These are phyloP conservation scores for Odocoileus virginianus DNA, from an alignment of 2,113 vertebrate species.

Conservation along the genomic window DNA sequence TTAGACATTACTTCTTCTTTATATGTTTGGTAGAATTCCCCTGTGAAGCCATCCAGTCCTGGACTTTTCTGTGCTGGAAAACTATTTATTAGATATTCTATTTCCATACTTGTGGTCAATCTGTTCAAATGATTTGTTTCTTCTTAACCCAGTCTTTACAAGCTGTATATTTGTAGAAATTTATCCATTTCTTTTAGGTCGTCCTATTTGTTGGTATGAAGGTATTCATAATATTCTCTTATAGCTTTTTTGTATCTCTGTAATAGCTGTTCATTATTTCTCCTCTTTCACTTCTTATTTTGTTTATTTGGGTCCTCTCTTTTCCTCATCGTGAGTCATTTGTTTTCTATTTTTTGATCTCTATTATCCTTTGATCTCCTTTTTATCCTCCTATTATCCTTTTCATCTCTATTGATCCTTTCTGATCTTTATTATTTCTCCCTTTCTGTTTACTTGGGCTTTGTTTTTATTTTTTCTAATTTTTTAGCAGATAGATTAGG, in stretches of 20 bases:
- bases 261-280: not conserved
- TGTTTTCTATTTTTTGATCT: not conserved
- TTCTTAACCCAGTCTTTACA: not conserved
- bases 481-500: not conserved
- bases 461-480: not conserved
- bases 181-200: not conserved
- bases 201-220: not conserved
- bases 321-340: not conserved
- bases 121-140: not conserved
- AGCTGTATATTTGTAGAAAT: not conserved
- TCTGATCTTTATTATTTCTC: not conserved
- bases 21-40: not conserved
- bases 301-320: not conserved
- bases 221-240: not conserved
- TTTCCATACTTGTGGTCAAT: not conserved
- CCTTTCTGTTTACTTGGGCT: not conserved
- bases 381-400: not conserved
- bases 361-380: too few species aligned
- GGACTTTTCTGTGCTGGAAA: not conserved
- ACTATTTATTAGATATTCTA: not conserved
- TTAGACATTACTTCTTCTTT: not conserved
- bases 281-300: not conserved
- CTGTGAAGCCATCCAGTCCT: not conserved
- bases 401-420: not conserved
- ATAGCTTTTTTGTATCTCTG: not conserved